Base-by-base conservation (phyloP, 2,797 vertebrate genomes). In the Poeciliopsis gracilis region DNA sequence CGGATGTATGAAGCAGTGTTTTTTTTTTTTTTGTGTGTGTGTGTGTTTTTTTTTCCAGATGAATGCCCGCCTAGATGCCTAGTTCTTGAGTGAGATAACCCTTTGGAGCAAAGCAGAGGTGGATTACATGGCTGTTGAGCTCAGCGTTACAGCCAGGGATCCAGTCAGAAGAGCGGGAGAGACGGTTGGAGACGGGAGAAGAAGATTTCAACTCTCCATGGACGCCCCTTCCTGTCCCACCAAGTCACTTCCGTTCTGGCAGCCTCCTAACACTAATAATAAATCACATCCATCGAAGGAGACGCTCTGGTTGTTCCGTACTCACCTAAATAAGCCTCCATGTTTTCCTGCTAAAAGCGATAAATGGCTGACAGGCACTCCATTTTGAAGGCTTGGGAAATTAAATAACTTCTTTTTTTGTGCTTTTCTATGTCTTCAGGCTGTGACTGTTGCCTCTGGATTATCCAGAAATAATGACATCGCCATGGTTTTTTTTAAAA, bases 51-150 rank as follows among this genome's bases (percentile, higher is more conserved):
- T 90, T 88, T 91, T 93, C 87, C 90, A 90, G 87, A 90, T 93
- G 93, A 92, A 92, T 86, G 91, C 90, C 75, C 79, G 85, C 89
- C 84, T 93, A 87, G 91, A 93, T 88, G 90, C 88, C 83, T 83
- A 92, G 92, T 93, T 93, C 90, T 89, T 93, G 90, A 92, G 88
- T 88, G 86, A 91, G 92, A 93, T 90, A 91, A 92, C 90, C 91
- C 92, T 93, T 93, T 88, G 89, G 91, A 94, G 90, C 86, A 87
- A 92, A 89, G 88, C 90, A 93, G 91, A 92, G 90, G 91, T 94
- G 89, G 89, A 93, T 93, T 89, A 94, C 90, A 93, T 92, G 91
- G 90, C 90, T 88, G 86, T 87, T 94, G 91, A 93, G 86, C 86
- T 87, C 87, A 91, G 88, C 93, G 86, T 93, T 86, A 84, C 89